Evolutionary conservation across 2,113 vertebrate species (phyloP).

Genomic region (Aegotheles bennettii): DNA sequence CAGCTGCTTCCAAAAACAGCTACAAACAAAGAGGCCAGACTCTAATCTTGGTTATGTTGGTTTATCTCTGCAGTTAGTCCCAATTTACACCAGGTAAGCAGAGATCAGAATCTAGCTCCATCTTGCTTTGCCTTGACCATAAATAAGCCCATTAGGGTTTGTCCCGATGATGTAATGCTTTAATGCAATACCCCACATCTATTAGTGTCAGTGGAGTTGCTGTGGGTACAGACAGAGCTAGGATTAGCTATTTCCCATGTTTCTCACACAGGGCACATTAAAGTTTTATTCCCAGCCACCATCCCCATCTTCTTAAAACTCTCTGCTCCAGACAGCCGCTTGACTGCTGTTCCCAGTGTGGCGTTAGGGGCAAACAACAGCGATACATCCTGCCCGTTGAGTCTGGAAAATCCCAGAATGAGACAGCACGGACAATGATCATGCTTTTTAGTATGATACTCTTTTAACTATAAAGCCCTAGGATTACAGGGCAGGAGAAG

Average conservation of each 20-base stretch:
- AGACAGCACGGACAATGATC: background rate
- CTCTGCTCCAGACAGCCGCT: background rate
- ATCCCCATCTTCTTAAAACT: background rate
- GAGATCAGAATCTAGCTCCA: background rate
- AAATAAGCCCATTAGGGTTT: constrained; percentile 41
- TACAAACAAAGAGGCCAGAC: constrained; percentile 9
- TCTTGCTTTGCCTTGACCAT: background rate
- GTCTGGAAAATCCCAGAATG: background rate
- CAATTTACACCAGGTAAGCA: constrained; percentile 36
- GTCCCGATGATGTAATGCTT: constrained; percentile 13
- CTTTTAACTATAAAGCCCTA: background rate
- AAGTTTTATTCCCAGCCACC: background rate
- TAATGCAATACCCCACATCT: background rate
- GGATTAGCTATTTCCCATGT: background rate
- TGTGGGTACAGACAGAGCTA: background rate
- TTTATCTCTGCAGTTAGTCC: constrained; percentile 41
- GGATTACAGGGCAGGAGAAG: background rate
- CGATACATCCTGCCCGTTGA: background rate
- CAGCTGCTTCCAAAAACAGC: constrained; percentile 57
- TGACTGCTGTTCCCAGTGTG: background rate
- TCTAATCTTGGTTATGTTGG: constrained; percentile 12
- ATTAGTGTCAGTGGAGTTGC: background rate
- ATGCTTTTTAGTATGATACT: background rate
- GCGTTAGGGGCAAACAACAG: background rate
- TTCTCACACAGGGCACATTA: background rate